Percentiles rank a stretch among this genome's conserved stretches.
phyloP scores from a whole-genome alignment of 2,797 vertebrate species.

The Chromis chromis region DNA sequence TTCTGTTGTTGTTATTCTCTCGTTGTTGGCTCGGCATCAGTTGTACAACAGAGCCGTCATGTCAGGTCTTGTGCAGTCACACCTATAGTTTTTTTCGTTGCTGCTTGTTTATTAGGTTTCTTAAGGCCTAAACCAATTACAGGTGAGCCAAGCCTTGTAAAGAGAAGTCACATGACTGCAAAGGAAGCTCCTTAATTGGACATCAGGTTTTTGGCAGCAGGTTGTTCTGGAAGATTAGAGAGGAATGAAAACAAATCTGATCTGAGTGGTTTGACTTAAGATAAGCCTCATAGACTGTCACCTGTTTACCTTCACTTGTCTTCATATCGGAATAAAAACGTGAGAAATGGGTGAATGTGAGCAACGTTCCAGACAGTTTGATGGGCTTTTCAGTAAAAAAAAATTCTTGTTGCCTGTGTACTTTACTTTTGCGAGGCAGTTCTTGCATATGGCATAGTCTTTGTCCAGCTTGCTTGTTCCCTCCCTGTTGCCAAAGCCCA shows the following conservation, averaged over 20 bases:
- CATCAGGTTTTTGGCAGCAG: slow-evolving; percentile 5
- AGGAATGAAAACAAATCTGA: slow-evolving; percentile 13
- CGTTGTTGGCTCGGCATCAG: not conserved
- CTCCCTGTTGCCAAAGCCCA: too few relatives aligned
- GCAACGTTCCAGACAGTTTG: not conserved
- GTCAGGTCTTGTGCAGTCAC: slow-evolving; percentile 29
- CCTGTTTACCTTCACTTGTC: not conserved
- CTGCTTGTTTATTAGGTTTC: not conserved
- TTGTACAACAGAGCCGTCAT: not conserved
- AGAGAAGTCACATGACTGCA: not conserved
- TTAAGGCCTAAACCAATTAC: not conserved
- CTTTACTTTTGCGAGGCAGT: too few relatives aligned
- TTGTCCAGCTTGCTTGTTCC: too few relatives aligned
- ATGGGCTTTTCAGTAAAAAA: too few relatives aligned
- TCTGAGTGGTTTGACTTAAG: not conserved
- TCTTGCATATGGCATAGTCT: too few relatives aligned
- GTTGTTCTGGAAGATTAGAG: not conserved
- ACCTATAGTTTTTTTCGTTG: not conserved
- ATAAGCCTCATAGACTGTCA: not conserved
- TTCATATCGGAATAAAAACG: not conserved
- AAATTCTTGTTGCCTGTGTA: too few relatives aligned
- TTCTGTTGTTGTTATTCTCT: not conserved
- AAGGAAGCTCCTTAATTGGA: not conserved
- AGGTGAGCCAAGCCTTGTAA: not conserved
- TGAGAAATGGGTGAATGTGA: not conserved